A percentile compares a stretch with the other conserved stretches of the same genome.
These are phyloP conservation scores for Malachius bipustulatus DNA, from an alignment of 2,888 invertebrate genomes.

Conservation along the genomic window DNA sequence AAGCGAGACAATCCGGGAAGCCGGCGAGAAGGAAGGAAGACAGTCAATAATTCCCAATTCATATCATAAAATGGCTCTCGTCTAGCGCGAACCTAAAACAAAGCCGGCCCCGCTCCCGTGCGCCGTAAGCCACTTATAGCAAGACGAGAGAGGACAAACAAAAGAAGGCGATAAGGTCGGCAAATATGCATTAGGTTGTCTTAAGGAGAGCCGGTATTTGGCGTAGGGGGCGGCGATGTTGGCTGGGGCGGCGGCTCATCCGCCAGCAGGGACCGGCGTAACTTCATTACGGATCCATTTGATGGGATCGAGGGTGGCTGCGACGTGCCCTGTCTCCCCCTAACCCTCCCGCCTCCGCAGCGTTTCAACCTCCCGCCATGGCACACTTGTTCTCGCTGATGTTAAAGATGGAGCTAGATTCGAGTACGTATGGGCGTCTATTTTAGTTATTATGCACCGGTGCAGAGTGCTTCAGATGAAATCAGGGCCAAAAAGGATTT, in stretches of 20 bases:
- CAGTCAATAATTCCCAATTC: slow-evolving; percentile 3
- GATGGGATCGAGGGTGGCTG: slow-evolving; percentile 51
- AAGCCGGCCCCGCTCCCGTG: background rate
- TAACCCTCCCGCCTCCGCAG: too few species aligned
- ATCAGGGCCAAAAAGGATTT: too few species aligned
- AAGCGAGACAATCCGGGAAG: too few species aligned
- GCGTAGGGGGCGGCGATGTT: slow-evolving; percentile 12
- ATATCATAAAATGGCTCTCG: background rate
- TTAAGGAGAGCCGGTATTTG: slow-evolving; percentile 30
- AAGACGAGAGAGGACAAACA: slow-evolving; percentile 26
- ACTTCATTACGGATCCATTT: slow-evolving; percentile 71
- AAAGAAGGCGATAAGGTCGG: slow-evolving; percentile 32
- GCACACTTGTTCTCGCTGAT: too few species aligned
- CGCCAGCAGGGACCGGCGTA: slow-evolving; percentile 36
- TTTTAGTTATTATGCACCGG: too few species aligned
- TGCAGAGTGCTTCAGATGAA: too few species aligned
- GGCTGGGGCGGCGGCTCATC: slow-evolving; percentile 16
- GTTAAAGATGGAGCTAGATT: too few species aligned
- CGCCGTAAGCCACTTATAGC: slow-evolving; percentile 20
- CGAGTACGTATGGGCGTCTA: too few species aligned
- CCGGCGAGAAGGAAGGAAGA: too few species aligned
- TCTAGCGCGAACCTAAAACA: background rate
- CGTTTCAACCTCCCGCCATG: too few species aligned
- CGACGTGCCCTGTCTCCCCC: slow-evolving; percentile 30
- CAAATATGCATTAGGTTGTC: slow-evolving; percentile 35